These are phyloP conservation scores for Lonchura striata DNA, from an alignment of 2,113 vertebrate species.

Conservation along the genomic window DNA sequence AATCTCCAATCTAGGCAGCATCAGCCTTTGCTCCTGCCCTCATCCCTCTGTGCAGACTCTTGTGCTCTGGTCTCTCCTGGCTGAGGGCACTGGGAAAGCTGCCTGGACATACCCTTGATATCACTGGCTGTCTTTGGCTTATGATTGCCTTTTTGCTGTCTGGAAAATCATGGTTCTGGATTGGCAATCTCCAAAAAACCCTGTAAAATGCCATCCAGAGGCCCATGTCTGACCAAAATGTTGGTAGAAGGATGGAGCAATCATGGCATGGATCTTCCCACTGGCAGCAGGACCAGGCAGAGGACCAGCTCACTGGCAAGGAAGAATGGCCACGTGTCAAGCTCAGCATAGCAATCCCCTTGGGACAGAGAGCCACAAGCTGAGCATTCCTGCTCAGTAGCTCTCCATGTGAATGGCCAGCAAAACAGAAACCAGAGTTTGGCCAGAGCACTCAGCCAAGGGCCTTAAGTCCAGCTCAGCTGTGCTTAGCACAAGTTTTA, in stretches of 20 bases:
- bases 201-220: background rate
- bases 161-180: background rate
- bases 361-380: background rate
- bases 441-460: background rate
- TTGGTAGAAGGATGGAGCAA: background rate
- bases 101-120: accelerated
- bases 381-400: background rate
- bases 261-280: accelerated
- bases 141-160: background rate
- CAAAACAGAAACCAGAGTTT: background rate
- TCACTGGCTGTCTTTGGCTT: background rate
- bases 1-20: background rate
- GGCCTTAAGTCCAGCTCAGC: background rate
- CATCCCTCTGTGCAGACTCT: background rate
- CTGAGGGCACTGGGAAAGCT: background rate
- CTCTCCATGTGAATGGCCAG: background rate
- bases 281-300: background rate
- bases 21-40: background rate
- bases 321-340: background rate
- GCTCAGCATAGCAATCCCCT: background rate
- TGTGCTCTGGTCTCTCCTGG: background rate
- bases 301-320: background rate
- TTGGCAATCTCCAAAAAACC: background rate
- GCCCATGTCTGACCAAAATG: background rate
- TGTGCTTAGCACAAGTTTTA: background rate